Evolutionary conservation across 2,888 invertebrate species (phyloP), one percentile per base, ranked within the genome.

Genomic region (Agrochola macilenta): DNA sequence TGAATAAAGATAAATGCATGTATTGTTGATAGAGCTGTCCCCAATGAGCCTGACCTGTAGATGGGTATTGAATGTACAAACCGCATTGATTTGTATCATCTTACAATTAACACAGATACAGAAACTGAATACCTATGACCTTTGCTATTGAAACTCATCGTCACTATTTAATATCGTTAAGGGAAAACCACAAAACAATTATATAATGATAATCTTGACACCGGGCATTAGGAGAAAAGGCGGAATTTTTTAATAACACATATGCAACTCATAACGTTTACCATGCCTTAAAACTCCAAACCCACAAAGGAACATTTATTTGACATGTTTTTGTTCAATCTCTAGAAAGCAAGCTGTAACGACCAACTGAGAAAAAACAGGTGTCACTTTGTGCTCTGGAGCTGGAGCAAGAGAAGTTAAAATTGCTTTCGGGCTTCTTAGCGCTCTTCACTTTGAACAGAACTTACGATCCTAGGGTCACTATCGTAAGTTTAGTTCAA

Each of bases 81-180:
- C 95, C 95, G 88, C 95, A 95, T 87, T 89, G 74, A 89, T 89
- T 90, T 89, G 87, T 94, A 90, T 95, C 94, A 88, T 86, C 90
- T 95, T 95, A 94, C 95, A 82, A 85, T 88, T 90, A 68, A 81
- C 83, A 86, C 89, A 92, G 89, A 90, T 87, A 90, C 70, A 89
- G 91, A 91, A 91, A 92, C 87, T 79, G 77, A 88, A 92, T 89
- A 90, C 82, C 76, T 85, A 78, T 87, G 92, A 88, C 93, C 92
- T 92, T 91, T 89, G 87, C 82, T 86, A 87, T 88, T 85, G 80
- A 79, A 79, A 85, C 80, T 58, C 69, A 71, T 76, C 64, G 63
- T 79, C 79, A 76, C 71, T 71, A 68, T 75, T 81, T 86, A 26
- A 23, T 83, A 78, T 83, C 71, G 72, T 46, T 66, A 49, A 66